Conservation (phyloP, 2,888 invertebrate species). For the Crematogaster levior region DNA sequence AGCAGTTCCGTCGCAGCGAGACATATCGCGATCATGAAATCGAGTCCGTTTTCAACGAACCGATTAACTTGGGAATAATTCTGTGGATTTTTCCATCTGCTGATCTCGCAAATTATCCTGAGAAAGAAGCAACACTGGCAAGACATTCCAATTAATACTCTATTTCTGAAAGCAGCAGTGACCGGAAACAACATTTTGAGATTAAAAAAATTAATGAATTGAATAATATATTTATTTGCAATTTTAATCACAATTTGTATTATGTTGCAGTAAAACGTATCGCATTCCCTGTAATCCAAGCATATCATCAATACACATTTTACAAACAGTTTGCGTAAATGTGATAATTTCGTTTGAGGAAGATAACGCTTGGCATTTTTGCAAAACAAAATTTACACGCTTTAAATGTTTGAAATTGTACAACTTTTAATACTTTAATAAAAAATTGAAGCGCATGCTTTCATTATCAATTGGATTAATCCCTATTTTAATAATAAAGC, state of each 20-base stretch:
- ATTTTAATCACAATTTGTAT: constrained; percentile 27
- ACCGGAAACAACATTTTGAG: neutral
- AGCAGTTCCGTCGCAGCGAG: constrained; percentile 33
- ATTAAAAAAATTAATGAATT: neutral
- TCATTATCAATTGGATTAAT: neutral
- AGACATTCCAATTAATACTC: neutral
- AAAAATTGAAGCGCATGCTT: neutral
- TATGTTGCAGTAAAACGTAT: neutral
- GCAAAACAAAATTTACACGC: constrained; percentile 18
- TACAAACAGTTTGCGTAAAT: neutral
- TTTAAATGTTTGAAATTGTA: constrained; percentile 12
- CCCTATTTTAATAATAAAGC: constrained; percentile 2
- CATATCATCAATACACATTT: constrained; percentile 6
- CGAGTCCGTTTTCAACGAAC: neutral
- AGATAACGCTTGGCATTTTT: constrained; percentile 6
- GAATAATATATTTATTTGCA: neutral
- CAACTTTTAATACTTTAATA: constrained; percentile 7
- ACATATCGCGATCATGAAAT: constrained; percentile 30
- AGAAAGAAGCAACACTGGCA: neutral
- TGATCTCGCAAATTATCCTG: neutral
- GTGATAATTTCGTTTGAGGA: constrained; percentile 26
- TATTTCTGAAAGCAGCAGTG: neutral
- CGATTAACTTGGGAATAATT: neutral
- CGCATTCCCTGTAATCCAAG: neutral
- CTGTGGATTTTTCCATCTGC: neutral